phyloP scores from a whole-genome alignment of 2,113 vertebrate genomes.

The Gila orcuttii region DNA sequence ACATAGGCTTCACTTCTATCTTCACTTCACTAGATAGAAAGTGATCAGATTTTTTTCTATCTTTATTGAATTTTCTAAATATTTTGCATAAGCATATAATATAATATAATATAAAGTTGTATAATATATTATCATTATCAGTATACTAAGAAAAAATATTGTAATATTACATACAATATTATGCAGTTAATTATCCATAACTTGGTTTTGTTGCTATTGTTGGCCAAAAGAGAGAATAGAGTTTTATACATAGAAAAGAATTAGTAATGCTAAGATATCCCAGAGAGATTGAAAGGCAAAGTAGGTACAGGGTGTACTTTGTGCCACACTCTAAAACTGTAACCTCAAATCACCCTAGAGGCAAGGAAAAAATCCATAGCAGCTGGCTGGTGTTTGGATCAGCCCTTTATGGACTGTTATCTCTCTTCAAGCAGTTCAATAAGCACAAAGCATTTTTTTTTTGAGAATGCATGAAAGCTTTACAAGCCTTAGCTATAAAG shows the following conservation, averaged over 20 bases:
- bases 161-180: not conserved
- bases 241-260: not conserved
- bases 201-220: not conserved
- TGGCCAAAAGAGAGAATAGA: not conserved
- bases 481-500: not conserved
- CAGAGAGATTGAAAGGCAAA: conserved; percentile 24
- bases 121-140: no score
- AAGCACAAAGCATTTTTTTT: conserved; percentile 1
- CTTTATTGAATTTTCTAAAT: no score
- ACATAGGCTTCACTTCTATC: no score
- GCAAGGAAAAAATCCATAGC: conserved; percentile 43
- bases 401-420: conserved; percentile 43
- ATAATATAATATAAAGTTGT: no score
- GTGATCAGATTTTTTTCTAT: no score
- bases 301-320: conserved; percentile 5
- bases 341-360: conserved; percentile 23
- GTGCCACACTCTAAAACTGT: conserved; percentile 5
- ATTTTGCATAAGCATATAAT: no score
- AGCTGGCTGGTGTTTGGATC: conserved; percentile 35
- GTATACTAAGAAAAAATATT: not conserved
- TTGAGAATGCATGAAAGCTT: conserved; percentile 15
- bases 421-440: conserved; percentile 31
- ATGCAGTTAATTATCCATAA: not conserved
- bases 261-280: not conserved
- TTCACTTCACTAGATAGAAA: no score